A percentile compares a stretch with the other conserved stretches of the same genome.
phyloP scores from a whole-genome alignment of 2,888 invertebrate species.

The Imbricaverruca yamaguchii region DNA sequence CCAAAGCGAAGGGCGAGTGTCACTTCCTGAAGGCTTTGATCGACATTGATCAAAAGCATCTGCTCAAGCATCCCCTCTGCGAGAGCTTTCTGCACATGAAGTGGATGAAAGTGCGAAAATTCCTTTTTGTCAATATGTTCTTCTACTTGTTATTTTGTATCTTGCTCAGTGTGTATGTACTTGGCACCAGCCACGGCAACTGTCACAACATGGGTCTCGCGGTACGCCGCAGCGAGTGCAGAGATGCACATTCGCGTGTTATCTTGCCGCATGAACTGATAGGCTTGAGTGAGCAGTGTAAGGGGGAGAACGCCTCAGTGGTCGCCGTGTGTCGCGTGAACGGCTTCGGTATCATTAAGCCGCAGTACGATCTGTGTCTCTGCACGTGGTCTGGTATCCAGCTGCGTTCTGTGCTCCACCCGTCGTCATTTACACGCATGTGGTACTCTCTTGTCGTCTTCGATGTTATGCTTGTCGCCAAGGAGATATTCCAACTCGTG shows the following conservation, averaged over 20 bases:
- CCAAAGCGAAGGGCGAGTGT: slow-evolving; percentile 60
- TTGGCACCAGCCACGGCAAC: neutral
- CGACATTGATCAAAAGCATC: slow-evolving; percentile 69
- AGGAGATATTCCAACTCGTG: slow-evolving; percentile 70
- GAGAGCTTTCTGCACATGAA: slow-evolving; percentile 76
- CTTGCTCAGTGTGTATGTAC: slow-evolving; percentile 29
- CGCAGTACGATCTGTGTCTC: neutral
- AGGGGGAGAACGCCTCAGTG: neutral
- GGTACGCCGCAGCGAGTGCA: neutral
- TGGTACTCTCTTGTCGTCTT: slow-evolving; percentile 26
- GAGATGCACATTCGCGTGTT: neutral
- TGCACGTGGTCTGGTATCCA: neutral
- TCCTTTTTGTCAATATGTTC: slow-evolving; percentile 67
- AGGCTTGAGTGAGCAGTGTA: neutral
- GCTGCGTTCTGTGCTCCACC: neutral
- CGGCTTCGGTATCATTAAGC: too few species aligned
- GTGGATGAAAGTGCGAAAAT: slow-evolving; percentile 73
- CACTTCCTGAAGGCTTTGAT: slow-evolving; percentile 62
- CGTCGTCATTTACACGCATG: neutral
- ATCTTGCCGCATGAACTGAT: neutral
- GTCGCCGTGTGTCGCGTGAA: neutral
- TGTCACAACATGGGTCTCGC: neutral
- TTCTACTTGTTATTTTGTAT: slow-evolving; percentile 49
- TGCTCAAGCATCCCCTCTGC: slow-evolving; percentile 73
- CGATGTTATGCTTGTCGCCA: slow-evolving; percentile 57